A percentile compares a stretch with the other conserved stretches of the same genome.
These are phyloP conservation scores for Drosophila persimilis DNA, from an alignment of 1,140 invertebrate genomes.

Conservation along the genomic window DNA sequence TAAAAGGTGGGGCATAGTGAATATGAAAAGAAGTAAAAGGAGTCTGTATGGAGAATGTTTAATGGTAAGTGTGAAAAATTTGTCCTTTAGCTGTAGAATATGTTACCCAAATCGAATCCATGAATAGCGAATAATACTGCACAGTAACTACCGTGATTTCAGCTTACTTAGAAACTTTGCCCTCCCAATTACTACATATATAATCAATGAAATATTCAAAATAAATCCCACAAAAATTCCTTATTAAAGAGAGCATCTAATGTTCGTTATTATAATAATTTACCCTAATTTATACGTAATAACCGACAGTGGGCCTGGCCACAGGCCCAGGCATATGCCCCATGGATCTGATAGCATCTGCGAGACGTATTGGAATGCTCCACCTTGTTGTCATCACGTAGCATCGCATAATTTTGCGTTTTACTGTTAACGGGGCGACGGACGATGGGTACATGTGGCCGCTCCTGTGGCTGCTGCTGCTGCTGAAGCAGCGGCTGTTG, in stretches of 20 bases:
- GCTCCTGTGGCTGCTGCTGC: conserved; percentile 66
- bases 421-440: conserved; percentile 65
- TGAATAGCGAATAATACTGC: too few species aligned
- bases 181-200: too few species aligned
- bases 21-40: too few species aligned
- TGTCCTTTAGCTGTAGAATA: too few species aligned
- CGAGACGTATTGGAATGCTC: conserved; percentile 71
- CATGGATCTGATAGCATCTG: conserved; percentile 54
- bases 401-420: conserved; percentile 78
- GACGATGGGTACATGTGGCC: conserved; percentile 26
- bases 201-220: background rate
- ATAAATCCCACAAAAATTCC: background rate
- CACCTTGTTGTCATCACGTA: conserved; percentile 72
- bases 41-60: too few species aligned
- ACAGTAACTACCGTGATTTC: too few species aligned
- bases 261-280: background rate
- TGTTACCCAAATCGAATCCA: too few species aligned
- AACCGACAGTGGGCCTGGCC: conserved; percentile 55
- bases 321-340: conserved; percentile 20
- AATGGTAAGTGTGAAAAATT: too few species aligned
- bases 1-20: background rate
- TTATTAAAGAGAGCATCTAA: conserved; percentile 31
- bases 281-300: conserved; percentile 66
- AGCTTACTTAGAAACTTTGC: too few species aligned
- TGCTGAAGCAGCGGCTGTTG: too few species aligned